phyloP scores from a whole-genome alignment of 2,113 vertebrate genomes.

The Sisor rabdophorus region DNA sequence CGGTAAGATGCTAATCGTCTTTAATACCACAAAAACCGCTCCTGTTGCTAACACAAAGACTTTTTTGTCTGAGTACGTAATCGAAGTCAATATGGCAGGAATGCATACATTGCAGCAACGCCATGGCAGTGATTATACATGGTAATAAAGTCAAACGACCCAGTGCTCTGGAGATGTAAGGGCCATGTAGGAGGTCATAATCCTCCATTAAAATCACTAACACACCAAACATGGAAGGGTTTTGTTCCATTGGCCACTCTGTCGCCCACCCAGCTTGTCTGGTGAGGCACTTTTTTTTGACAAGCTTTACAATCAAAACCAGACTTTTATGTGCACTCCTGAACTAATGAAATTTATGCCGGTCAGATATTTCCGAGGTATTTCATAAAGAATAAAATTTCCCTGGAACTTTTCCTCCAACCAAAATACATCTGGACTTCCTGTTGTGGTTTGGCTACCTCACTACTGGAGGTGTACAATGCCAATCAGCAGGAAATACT shows the following conservation, averaged over 20 bases:
- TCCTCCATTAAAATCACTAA: constrained; percentile 38
- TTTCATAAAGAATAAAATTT: constrained; percentile 32
- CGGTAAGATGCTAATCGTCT: constrained; percentile 20
- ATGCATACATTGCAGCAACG: constrained; percentile 12
- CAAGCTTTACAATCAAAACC: constrained; percentile 34
- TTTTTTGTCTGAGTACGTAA: constrained; percentile 13
- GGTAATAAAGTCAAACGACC: constrained; percentile 29
- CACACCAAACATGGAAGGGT: constrained; percentile 24
- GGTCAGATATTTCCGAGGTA: constrained; percentile 31
- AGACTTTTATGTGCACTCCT: constrained; percentile 30
- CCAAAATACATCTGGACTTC: constrained; percentile 33
- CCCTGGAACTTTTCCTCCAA: constrained; percentile 14
- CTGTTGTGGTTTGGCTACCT: constrained; percentile 18
- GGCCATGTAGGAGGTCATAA: constrained; percentile 33
- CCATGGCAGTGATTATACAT: constrained; percentile 40
- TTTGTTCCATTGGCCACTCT: constrained; percentile 23
- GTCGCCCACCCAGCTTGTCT: constrained; percentile 23
- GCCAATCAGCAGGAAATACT: constrained; percentile 3
- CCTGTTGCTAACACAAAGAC: constrained; percentile 20
- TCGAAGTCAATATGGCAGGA: constrained; percentile 23
- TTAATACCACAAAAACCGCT: constrained; percentile 17
- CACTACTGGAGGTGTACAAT: not conserved
- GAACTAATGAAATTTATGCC: constrained; percentile 34
- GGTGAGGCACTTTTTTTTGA: constrained; percentile 30
- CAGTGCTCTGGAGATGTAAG: constrained; percentile 33